phyloP scores from a whole-genome alignment of 2,888 invertebrate species.

The Limulus polyphemus region DNA sequence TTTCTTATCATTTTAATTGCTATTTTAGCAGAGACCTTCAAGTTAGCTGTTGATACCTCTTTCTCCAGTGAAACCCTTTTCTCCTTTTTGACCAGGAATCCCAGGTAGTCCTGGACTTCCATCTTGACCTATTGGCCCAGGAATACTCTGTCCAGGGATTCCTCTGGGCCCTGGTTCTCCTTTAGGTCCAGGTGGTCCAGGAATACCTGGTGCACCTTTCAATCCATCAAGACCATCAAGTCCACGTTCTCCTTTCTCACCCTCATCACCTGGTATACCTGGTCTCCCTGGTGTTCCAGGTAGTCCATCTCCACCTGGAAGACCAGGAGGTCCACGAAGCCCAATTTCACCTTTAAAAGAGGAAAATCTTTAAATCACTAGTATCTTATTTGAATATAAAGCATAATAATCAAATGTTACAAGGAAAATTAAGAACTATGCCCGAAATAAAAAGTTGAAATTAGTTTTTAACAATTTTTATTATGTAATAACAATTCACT shows the following conservation, averaged over 20 bases:
- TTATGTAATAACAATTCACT: no score
- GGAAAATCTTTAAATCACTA: no score
- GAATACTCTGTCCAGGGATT: constrained; percentile 18
- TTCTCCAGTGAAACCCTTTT: constrained; percentile 23
- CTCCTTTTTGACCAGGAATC: constrained; percentile 46
- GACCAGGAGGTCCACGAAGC: constrained; percentile 65
- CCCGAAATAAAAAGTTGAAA: no score
- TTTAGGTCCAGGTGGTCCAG: constrained; percentile 64
- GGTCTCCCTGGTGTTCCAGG: constrained; percentile 19
- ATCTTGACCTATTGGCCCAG: constrained; percentile 23
- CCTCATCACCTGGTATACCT: constrained; percentile 36
- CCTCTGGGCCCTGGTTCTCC: constrained; percentile 34
- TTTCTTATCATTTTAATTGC: no score
- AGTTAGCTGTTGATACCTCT: constrained; percentile 13
- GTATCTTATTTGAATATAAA: no score
- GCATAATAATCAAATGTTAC: no score
- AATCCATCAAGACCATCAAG: constrained; percentile 37
- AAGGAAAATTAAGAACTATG: no score
- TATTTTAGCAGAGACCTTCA: no score
- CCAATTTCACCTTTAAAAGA: constrained; percentile 39
- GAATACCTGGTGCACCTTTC: constrained; percentile 69
- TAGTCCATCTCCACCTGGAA: constrained; percentile 52
- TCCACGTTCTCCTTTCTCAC: constrained; percentile 51
- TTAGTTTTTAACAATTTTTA: no score
- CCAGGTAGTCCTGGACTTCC: constrained; percentile 28